Percentiles rank a stretch among this genome's conserved stretches.
Conservation (phyloP, 2,797 vertebrate genomes). For the Dromococcyx pavoninus region DNA sequence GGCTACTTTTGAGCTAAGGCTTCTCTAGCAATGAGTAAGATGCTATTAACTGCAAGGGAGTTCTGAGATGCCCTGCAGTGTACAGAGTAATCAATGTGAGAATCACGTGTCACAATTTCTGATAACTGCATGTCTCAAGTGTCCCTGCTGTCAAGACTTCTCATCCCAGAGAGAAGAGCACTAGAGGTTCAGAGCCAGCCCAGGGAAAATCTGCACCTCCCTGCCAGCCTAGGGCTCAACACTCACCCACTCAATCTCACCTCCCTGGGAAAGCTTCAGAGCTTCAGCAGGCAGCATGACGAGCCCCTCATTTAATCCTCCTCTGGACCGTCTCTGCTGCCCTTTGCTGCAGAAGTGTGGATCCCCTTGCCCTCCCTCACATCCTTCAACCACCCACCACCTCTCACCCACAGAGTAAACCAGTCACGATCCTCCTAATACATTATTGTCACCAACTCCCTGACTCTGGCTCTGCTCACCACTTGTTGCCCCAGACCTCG, state of each 20-base stretch:
- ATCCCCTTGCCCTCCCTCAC: not conserved
- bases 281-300: not conserved
- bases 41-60: not conserved
- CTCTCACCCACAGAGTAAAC: not conserved
- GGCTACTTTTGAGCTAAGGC: not conserved
- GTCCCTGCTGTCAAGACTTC: not conserved
- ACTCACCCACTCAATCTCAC: slow-evolving; percentile 32
- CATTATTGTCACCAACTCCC: not conserved
- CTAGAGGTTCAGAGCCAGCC: not conserved
- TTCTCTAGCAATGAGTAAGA: not conserved
- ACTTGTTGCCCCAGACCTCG: not conserved
- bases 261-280: not conserved
- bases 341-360: not conserved
- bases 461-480: not conserved
- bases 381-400: not conserved
- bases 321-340: not conserved
- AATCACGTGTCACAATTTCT: not conserved
- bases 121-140: not conserved
- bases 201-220: not conserved
- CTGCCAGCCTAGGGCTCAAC: not conserved
- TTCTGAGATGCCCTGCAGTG: not conserved
- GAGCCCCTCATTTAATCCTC: not conserved
- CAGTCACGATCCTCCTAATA: not conserved
- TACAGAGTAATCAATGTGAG: not conserved
- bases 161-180: not conserved